Evolutionary conservation across 2,888 invertebrate species (phyloP).

Genomic region (Antitype chi): DNA sequence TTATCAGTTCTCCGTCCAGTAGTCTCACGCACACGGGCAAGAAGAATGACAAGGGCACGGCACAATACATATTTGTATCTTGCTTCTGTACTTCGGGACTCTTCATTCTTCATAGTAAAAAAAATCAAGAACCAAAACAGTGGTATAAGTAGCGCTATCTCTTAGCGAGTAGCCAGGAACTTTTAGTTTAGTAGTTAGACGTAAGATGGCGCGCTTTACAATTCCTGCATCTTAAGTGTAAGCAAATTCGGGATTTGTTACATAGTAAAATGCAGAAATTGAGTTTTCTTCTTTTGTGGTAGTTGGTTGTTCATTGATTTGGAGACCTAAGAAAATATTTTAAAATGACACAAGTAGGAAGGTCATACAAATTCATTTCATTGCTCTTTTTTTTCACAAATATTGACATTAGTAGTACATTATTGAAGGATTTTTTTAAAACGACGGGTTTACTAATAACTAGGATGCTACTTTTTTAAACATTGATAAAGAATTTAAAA

Average conservation of each 20-base stretch:
- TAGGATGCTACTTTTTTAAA: not conserved
- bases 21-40: slow-evolving; percentile 94
- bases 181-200: slow-evolving; percentile 33
- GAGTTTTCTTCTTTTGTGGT: slow-evolving; percentile 1
- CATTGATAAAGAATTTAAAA: not conserved
- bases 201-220: slow-evolving; percentile 69
- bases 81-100: not conserved
- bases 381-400: not conserved
- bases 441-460: not conserved
- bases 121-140: not conserved
- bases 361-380: not conserved
- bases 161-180: slow-evolving; percentile 66
- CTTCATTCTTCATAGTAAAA: slow-evolving; percentile 48
- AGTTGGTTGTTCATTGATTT: not conserved
- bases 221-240: slow-evolving; percentile 75
- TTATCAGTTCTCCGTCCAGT: slow-evolving; percentile 96
- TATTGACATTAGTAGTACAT: not conserved
- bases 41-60: slow-evolving; percentile 98
- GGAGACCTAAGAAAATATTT: not conserved
- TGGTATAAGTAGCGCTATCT: slow-evolving; percentile 70
- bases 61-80: slow-evolving; percentile 67
- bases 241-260: slow-evolving; percentile 61
- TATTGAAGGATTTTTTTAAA: not conserved
- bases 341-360: not conserved
- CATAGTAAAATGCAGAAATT: slow-evolving; percentile 75